These are phyloP conservation scores for Lepidostoma basale DNA, from an alignment of 1,140 invertebrate genomes.

Conservation along the genomic window DNA sequence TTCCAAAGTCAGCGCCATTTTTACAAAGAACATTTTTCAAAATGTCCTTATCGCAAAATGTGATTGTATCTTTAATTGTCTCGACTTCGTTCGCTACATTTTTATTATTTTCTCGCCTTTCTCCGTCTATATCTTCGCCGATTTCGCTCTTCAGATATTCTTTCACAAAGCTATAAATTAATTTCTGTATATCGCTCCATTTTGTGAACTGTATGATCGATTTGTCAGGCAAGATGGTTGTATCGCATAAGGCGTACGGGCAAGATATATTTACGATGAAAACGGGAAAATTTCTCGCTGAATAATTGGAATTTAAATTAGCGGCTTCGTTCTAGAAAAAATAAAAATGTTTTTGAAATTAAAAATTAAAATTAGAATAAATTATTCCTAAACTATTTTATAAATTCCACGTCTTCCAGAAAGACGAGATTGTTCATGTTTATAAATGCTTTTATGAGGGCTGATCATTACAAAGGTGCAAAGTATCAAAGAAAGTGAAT, in stretches of 20 bases:
- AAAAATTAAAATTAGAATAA: too few relatives aligned
- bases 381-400: too few relatives aligned
- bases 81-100: background rate
- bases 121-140: background rate
- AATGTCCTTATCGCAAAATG: background rate
- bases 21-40: constrained; percentile 24
- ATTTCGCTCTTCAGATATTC: constrained; percentile 37
- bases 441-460: too few relatives aligned
- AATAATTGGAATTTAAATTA: constrained; percentile 47
- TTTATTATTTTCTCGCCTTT: background rate
- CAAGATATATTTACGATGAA: constrained; percentile 64
- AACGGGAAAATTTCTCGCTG: constrained; percentile 54
- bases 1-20: constrained; percentile 40
- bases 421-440: too few relatives aligned
- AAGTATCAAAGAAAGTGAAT: too few relatives aligned
- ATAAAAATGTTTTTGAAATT: too few relatives aligned
- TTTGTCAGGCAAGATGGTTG: constrained; percentile 60
- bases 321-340: constrained; percentile 16
- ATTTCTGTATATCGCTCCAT: constrained; percentile 56
- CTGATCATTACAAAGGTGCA: too few relatives aligned
- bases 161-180: constrained; percentile 55
- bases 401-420: too few relatives aligned
- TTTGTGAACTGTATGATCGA: constrained; percentile 63
- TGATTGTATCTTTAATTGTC: background rate
- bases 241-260: constrained; percentile 59